Base-by-base conservation (phyloP, 1,140 invertebrate genomes). In the Lutraria rhynchaena region DNA sequence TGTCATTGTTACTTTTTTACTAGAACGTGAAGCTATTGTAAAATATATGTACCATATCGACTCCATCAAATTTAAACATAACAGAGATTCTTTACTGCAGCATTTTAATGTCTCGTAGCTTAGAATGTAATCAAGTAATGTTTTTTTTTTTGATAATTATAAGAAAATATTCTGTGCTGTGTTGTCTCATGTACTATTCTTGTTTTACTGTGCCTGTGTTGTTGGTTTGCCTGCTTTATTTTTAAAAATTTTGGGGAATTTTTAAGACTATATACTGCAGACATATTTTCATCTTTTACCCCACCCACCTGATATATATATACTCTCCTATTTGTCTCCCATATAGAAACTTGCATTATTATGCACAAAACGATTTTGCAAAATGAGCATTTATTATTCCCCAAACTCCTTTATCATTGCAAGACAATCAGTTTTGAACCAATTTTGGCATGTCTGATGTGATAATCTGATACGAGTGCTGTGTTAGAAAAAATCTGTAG, bases 121-220 rank as follows among this genome's bases (percentile, higher is more conserved):
- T 67, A 67, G 63, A 51, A 29, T 67, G 63, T 67, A 44, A 27
- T 46, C 24, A 46, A 67, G 37, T 41, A 41, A 41, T 41, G 37
- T 41, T 41, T 41, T 31, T 46, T 49, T 65, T 67, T 67, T 46
- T 13, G 27, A 49, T 31, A 49, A 49, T 49, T 31, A 46, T 44
- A 9, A 49, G 49, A 49, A 31, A 67, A 13, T 67, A 67, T 67
- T 67, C 41, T 67, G 63, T 67, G 49, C 11, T 29, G 63, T 67
- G 63, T 67, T 67, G 63, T 67, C 44, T 49, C 3, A 31, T 67
- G 63, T 67, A 17, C 41, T 44, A 67, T 67, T 11, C 33, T 49
- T 67, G 63, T 67, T 67, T 46, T 67, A 67, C 9, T 29, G 63
- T 67, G 63, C 27, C 37, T 67, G 37, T 67, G 63, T 67, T 67